These are phyloP conservation scores for Zosterops hypoxanthus DNA, from an alignment of 2,113 vertebrate genomes.

Conservation along the genomic window DNA sequence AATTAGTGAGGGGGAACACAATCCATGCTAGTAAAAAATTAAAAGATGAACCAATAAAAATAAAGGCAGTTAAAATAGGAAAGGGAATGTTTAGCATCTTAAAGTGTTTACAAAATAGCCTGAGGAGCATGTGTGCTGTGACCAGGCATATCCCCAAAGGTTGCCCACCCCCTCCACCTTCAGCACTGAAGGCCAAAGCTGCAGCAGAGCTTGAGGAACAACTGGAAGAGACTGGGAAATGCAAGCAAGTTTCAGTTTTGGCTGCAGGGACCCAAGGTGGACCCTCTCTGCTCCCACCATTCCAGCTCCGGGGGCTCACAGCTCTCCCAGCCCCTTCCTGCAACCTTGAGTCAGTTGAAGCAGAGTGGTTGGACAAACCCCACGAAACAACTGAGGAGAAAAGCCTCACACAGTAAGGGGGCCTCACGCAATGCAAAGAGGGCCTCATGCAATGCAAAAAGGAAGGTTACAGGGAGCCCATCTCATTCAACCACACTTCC, in stretches of 20 bases:
- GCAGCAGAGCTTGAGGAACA: not conserved
- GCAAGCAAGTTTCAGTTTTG: not conserved
- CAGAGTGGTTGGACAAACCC: not conserved
- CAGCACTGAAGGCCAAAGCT: not conserved
- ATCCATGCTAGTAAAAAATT: not conserved
- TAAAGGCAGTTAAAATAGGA: not conserved
- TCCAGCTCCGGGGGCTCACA: rapidly evolving
- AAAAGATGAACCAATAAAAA: not conserved
- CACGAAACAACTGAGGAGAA: not conserved
- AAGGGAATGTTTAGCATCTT: not conserved
- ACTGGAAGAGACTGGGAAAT: not conserved
- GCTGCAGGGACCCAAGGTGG: not conserved
- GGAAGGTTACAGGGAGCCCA: not conserved
- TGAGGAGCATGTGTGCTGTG: rapidly evolving
- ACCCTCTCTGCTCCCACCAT: rapidly evolving
- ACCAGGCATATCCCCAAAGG: not conserved
- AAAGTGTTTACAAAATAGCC: not conserved
- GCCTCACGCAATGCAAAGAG: not conserved
- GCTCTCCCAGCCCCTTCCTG: not conserved
- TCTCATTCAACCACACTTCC: not conserved
- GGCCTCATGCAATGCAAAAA: not conserved
- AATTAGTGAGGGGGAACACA: not conserved
- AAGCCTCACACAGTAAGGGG: rapidly evolving
- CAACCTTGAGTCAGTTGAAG: not conserved
- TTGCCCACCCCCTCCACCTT: not conserved